phyloP scores from a whole-genome alignment of 1,140 invertebrate species.

The Armadillidium nasatum region DNA sequence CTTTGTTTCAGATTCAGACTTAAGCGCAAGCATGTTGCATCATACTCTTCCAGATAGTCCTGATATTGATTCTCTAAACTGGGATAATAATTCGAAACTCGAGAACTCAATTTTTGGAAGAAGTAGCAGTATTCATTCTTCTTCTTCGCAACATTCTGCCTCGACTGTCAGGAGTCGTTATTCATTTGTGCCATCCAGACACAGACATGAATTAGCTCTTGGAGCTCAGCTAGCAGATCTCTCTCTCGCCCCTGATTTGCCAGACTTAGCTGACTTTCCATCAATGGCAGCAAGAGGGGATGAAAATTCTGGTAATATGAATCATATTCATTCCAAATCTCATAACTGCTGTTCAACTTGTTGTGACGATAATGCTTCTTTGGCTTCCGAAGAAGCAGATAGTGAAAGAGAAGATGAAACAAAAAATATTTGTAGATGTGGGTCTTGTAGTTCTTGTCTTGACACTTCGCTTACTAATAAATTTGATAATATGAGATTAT shows the following conservation, averaged over 20 bases:
- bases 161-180: constrained; percentile 45
- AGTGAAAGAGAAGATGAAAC: constrained; percentile 27
- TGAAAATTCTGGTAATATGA: constrained; percentile 29
- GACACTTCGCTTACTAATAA: constrained; percentile 22
- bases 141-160: constrained; percentile 46
- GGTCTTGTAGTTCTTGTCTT: constrained; percentile 39
- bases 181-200: constrained; percentile 35
- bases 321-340: constrained; percentile 31
- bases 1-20: not conserved
- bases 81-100: constrained; percentile 20
- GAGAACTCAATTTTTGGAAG: constrained; percentile 32
- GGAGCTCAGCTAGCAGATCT: constrained; percentile 38
- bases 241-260: constrained; percentile 37
- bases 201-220: constrained; percentile 37
- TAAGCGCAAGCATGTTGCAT: constrained; percentile 25
- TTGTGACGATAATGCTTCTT: constrained; percentile 39
- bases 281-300: constrained; percentile 37
- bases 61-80: constrained; percentile 15
- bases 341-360: constrained; percentile 45
- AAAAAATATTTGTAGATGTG: constrained; percentile 34
- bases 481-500: constrained; percentile 23
- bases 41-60: constrained; percentile 26
- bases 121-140: constrained; percentile 43
- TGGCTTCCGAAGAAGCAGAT: constrained; percentile 33
- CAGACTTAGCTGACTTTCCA: constrained; percentile 42